These are phyloP conservation scores for Orthonevra nobilis DNA, from an alignment of 2,888 invertebrate species.

Conservation along the genomic window DNA sequence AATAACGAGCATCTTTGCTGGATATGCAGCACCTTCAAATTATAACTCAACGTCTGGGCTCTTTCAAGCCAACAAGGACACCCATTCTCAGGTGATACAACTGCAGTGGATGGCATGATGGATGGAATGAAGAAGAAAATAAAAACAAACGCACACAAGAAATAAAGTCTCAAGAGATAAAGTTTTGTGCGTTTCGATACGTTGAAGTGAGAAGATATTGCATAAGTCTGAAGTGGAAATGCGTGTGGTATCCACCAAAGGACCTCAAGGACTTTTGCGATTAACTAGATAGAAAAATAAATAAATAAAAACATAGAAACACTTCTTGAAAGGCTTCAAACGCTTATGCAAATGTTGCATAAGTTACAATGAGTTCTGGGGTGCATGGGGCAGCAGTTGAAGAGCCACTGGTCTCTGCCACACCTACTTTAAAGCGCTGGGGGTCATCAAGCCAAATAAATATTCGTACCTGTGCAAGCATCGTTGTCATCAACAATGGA, in stretches of 20 bases:
- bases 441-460: slow-evolving; percentile 47
- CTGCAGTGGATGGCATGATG: too few species aligned
- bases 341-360: slow-evolving; percentile 40
- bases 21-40: slow-evolving; percentile 45
- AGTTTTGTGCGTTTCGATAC: slow-evolving; percentile 44
- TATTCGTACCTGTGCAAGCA: slow-evolving; percentile 2
- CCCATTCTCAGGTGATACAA: slow-evolving; percentile 45
- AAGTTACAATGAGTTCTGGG: slow-evolving; percentile 26
- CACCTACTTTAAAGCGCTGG: slow-evolving; percentile 26
- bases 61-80: slow-evolving; percentile 15
- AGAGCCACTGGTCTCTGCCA: slow-evolving; percentile 17
- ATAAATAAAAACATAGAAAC: slow-evolving; percentile 4
- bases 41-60: slow-evolving; percentile 20
- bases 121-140: not conserved
- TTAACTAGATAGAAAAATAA: slow-evolving; percentile 15
- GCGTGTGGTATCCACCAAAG: slow-evolving; percentile 16
- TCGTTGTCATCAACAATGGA: slow-evolving; percentile 53
- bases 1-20: slow-evolving; percentile 37
- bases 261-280: too few species aligned
- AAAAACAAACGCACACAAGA: not conserved
- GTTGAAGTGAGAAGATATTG: slow-evolving; percentile 42
- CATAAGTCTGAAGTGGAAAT: slow-evolving; percentile 47
- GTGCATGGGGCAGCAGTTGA: not conserved
- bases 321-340: slow-evolving; percentile 7
- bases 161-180: slow-evolving; percentile 60